Conservation (phyloP, 2,888 invertebrate genomes). For the Apoderus coryli region DNA sequence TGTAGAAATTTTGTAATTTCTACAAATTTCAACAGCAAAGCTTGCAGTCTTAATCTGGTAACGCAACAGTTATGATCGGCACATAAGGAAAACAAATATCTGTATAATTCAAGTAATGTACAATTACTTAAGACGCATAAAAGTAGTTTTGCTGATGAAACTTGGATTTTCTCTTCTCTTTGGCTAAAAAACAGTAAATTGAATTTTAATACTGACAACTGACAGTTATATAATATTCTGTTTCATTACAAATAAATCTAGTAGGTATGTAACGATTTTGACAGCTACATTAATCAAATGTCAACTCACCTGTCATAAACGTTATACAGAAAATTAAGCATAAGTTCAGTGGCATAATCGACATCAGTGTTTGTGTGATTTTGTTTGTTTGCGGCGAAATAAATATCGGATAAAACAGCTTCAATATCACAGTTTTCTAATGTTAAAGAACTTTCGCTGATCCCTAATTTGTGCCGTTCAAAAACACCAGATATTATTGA, state of each 20-base stretch:
- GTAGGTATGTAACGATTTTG: too few species aligned
- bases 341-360: constrained; percentile 46
- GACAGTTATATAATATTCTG: too few species aligned
- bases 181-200: constrained; percentile 34
- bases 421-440: constrained; percentile 55
- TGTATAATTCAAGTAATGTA: constrained; percentile 45
- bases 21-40: constrained; percentile 46
- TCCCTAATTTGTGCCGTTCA: constrained; percentile 52
- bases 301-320: constrained; percentile 48
- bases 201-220: too few species aligned
- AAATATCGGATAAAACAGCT: constrained; percentile 57
- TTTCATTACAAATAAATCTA: too few species aligned
- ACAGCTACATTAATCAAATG: constrained; percentile 4
- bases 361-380: constrained; percentile 44
- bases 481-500: constrained; percentile 55
- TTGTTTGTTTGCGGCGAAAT: constrained; percentile 56
- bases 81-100: constrained; percentile 53
- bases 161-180: constrained; percentile 45
- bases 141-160: constrained; percentile 52
- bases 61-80: constrained; percentile 65
- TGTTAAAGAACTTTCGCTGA: constrained; percentile 50
- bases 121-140: constrained; percentile 52
- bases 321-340: constrained; percentile 50
- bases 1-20: constrained; percentile 46
- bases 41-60: constrained; percentile 45